A percentile compares a stretch with the other conserved stretches of the same genome.
These are phyloP conservation scores for Oxystoma pomonae DNA, from an alignment of 2,888 invertebrate species.

Conservation along the genomic window DNA sequence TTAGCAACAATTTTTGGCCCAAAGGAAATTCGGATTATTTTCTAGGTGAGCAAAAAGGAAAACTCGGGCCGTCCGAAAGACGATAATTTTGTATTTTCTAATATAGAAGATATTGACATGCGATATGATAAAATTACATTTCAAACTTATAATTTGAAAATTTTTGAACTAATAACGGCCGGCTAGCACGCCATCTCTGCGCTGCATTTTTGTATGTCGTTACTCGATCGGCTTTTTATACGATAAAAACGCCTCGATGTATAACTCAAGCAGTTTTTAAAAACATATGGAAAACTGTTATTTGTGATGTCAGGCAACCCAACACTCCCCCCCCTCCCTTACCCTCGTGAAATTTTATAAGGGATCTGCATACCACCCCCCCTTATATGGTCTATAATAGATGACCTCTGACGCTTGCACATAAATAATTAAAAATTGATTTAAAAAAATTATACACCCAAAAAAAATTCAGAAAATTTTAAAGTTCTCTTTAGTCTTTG, in stretches of 20 bases:
- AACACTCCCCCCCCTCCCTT: background rate
- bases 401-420: too few species aligned
- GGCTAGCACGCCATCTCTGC: conserved; percentile 36
- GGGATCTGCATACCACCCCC: too few species aligned
- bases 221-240: conserved; percentile 15
- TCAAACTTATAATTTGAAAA: conserved; percentile 44
- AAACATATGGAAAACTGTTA: background rate
- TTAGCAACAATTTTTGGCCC: too few species aligned
- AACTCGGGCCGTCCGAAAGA: background rate
- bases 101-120: conserved; percentile 44
- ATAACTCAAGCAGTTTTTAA: too few species aligned
- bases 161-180: conserved; percentile 41
- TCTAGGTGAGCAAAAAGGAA: background rate
- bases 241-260: too few species aligned
- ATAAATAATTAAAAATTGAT: too few species aligned
- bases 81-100: conserved; percentile 35
- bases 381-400: too few species aligned
- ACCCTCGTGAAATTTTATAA: background rate
- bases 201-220: conserved; percentile 31
- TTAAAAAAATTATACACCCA: too few species aligned
- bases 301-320: background rate
- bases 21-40: background rate
- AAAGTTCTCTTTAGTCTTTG: too few species aligned
- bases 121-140: conserved; percentile 44
- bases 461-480: too few species aligned